Evolutionary conservation across 2,888 invertebrate genomes (phyloP).

Genomic region (Andrena marginata): DNA sequence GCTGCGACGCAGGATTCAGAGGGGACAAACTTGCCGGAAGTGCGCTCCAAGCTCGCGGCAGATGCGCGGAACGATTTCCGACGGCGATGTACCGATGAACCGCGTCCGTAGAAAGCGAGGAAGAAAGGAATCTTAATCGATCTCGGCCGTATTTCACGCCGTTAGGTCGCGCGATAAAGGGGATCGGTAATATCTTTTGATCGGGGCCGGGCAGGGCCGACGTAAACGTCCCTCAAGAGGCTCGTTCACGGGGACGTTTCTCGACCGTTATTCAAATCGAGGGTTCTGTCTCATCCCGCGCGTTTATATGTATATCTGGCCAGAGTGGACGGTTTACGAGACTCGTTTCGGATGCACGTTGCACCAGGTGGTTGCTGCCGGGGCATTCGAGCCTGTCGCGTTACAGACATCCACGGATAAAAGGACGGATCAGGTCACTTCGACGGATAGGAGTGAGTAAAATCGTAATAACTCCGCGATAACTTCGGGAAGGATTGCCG

Average conservation of each 20-base stretch:
- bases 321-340: slow-evolving; percentile 44
- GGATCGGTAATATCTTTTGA: slow-evolving; percentile 51
- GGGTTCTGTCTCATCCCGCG: slow-evolving; percentile 35
- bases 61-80: slow-evolving; percentile 20
- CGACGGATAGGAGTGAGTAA: background rate
- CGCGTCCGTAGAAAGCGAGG: background rate
- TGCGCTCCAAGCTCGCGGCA: slow-evolving; percentile 7
- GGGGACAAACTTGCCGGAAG: background rate
- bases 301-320: slow-evolving; percentile 29
- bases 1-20: background rate
- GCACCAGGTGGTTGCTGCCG: slow-evolving; percentile 37
- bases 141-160: slow-evolving; percentile 48
- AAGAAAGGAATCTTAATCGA: slow-evolving; percentile 36
- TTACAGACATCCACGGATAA: background rate
- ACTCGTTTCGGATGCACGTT: slow-evolving; percentile 29
- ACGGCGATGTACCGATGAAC: background rate
- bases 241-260: slow-evolving; percentile 47
- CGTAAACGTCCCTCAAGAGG: slow-evolving; percentile 56
- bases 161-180: slow-evolving; percentile 43
- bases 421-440: background rate
- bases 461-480: too few species aligned
- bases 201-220: slow-evolving; percentile 33
- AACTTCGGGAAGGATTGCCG: too few species aligned
- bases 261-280: slow-evolving; percentile 69
- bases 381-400: background rate